Evolutionary conservation across 2,888 invertebrate species (phyloP).

Genomic region (Blera fallax): DNA sequence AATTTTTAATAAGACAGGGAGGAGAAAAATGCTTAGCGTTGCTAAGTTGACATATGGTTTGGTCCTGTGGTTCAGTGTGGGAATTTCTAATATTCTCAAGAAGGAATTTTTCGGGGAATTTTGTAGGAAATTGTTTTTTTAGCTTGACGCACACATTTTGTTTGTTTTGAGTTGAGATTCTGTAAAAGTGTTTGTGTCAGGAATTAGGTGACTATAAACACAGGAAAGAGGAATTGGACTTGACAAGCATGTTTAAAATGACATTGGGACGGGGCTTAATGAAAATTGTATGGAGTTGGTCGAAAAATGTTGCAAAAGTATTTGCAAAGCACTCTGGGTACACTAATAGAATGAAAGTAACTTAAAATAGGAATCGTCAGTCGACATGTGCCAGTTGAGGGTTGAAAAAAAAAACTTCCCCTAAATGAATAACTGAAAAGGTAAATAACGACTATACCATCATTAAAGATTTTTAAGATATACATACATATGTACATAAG

Average conservation of each 20-base stretch:
- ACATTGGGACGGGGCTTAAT: neutral
- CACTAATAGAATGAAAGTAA: neutral
- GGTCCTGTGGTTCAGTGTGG: slow-evolving; percentile 10
- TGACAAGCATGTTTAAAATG: neutral
- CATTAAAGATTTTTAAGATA: too few species aligned
- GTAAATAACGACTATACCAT: too few species aligned
- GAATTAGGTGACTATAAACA: slow-evolving; percentile 1
- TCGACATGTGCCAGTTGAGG: too few species aligned
- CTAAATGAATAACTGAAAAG: too few species aligned
- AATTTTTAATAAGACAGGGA: neutral
- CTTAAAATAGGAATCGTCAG: too few species aligned
- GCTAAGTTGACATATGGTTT: slow-evolving; percentile 34
- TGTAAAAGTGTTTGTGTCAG: slow-evolving; percentile 7
- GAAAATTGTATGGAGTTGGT: neutral
- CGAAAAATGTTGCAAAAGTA: neutral
- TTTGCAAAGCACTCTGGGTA: too few species aligned
- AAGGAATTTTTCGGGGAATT: slow-evolving; percentile 1
- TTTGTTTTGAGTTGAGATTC: slow-evolving; percentile 12
- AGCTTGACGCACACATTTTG: neutral
- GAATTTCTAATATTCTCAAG: slow-evolving; percentile 15
- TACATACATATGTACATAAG: too few species aligned
- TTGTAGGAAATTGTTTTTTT: slow-evolving; percentile 10
- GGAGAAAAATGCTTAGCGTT: slow-evolving; percentile 16
- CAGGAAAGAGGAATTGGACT: neutral
- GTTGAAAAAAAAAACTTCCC: too few species aligned